phyloP scores from a whole-genome alignment of 2,113 vertebrate species.

The Ochotona princeps region DNA sequence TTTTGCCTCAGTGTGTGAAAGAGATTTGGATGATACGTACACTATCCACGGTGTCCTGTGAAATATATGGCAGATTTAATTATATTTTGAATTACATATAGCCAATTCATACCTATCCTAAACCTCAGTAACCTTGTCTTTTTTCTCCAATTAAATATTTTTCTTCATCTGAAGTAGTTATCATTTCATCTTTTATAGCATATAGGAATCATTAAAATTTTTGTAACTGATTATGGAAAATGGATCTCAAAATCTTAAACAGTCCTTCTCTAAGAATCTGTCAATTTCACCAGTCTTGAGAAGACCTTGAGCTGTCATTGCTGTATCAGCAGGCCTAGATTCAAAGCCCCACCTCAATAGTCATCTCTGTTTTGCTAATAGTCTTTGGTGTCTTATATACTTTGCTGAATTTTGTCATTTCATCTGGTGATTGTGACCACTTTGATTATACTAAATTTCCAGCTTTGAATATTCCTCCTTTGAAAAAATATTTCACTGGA shows the following conservation, averaged over 20 bases:
- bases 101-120: neutral
- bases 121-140: neutral
- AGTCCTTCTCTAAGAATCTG: neutral
- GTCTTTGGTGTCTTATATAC: neutral
- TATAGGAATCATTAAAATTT: neutral
- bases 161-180: neutral
- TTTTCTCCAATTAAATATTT: neutral
- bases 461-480: conserved; percentile 43
- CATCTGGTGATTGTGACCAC: conserved; percentile 17
- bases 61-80: neutral
- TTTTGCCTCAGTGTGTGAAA: neutral
- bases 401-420: neutral
- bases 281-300: neutral
- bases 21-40: neutral
- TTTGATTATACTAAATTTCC: neutral
- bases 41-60: neutral
- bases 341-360: neutral
- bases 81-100: conserved; percentile 13
- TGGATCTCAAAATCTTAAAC: neutral
- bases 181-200: neutral
- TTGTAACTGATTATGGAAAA: neutral
- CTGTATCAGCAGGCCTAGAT: neutral
- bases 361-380: neutral
- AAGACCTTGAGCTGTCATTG: neutral
- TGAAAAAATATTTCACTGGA: conserved; percentile 50